Percentiles rank a stretch among this genome's conserved stretches.
These are phyloP conservation scores for Gymnothorax reevesii DNA, from an alignment of 2,797 vertebrate species.

Conservation along the genomic window DNA sequence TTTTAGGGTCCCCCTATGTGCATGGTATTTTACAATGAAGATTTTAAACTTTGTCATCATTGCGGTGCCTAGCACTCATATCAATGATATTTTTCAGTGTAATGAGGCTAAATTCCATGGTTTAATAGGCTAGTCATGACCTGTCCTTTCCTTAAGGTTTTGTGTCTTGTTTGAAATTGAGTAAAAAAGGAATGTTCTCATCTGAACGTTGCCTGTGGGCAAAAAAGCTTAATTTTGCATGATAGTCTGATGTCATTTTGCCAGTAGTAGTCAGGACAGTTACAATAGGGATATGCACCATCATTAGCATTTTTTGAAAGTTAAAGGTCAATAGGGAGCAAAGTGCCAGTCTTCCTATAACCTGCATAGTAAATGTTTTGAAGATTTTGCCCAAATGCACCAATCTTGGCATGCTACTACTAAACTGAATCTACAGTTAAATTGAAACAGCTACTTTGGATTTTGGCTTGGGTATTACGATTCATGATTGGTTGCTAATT, in stretches of 20 bases:
- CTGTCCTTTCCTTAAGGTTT: neutral
- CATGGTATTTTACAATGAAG: neutral
- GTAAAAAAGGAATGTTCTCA: neutral
- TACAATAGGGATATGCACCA: neutral
- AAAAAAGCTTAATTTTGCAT: neutral
- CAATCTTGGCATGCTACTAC: neutral
- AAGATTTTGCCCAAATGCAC: neutral
- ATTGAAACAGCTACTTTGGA: neutral
- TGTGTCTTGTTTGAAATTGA: neutral
- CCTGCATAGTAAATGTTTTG: neutral
- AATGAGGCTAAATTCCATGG: neutral
- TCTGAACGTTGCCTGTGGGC: neutral
- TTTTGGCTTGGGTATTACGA: neutral
- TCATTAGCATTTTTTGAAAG: neutral
- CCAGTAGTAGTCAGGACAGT: neutral
- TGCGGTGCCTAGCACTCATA: neutral
- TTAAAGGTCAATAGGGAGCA: neutral
- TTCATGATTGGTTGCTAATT: neutral
- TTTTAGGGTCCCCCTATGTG: neutral
- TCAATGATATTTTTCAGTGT: neutral
- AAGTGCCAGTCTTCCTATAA: neutral
- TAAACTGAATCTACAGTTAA: constrained; percentile 1
- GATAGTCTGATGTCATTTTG: neutral
- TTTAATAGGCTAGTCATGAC: neutral
- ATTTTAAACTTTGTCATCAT: neutral